A percentile compares a stretch with the other conserved stretches of the same genome.
Evolutionary conservation across 2,888 invertebrate species (phyloP).

Genomic region (Drosophila subquinaria): DNA sequence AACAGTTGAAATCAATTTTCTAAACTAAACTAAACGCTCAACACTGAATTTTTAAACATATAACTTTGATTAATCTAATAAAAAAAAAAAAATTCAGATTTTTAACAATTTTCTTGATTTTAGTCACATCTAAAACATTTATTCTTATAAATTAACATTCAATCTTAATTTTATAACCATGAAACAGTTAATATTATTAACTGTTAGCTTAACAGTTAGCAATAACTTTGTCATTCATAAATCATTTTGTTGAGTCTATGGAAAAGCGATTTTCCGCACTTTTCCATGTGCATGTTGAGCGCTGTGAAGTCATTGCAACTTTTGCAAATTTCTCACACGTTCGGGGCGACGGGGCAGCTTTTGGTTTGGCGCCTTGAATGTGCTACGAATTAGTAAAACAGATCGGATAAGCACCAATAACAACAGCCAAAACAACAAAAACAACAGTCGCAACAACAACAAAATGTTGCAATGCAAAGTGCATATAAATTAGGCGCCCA

Average conservation of each 20-base stretch:
- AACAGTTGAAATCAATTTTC: constrained; percentile 7
- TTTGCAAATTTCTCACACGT: constrained; percentile 66
- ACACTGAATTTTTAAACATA: not conserved
- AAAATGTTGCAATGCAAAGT: constrained; percentile 51
- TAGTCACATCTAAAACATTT: not conserved
- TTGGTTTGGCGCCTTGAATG: constrained; percentile 78
- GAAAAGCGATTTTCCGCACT: constrained; percentile 57
- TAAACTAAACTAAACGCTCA: constrained; percentile 1
- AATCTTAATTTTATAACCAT: not conserved
- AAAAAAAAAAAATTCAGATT: not conserved
- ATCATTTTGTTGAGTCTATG: constrained; percentile 42
- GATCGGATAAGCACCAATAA: constrained; percentile 80
- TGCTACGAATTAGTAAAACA: constrained; percentile 81
- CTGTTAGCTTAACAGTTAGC: constrained; percentile 16
- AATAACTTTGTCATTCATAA: constrained; percentile 59
- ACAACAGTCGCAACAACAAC: constrained; percentile 18
- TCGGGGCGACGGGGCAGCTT: constrained; percentile 55
- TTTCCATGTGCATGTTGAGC: constrained; percentile 24
- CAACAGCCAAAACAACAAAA: constrained; percentile 34
- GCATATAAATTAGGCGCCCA: constrained; percentile 67
- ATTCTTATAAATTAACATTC: not conserved
- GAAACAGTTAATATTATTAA: not conserved
- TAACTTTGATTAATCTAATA: not conserved
- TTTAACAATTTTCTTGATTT: not conserved
- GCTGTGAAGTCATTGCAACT: constrained; percentile 31